A percentile compares a stretch with the other conserved stretches of the same genome.
Evolutionary conservation across 2,888 invertebrate genomes (phyloP).

Genomic region (Taenaris catops): DNA sequence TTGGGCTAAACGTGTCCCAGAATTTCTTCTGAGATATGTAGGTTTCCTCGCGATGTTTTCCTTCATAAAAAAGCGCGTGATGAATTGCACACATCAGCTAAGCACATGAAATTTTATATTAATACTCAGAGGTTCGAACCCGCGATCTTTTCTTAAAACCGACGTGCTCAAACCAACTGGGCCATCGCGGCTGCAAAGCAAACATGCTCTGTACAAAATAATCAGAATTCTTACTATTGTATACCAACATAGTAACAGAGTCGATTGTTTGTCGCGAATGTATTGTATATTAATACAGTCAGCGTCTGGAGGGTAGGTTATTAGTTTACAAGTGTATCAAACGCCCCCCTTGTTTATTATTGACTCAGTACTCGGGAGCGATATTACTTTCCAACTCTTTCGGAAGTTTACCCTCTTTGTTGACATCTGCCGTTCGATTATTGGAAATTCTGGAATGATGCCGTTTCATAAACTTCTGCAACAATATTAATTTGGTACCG

Average conservation of each 20-base stretch:
- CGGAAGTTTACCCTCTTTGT: slow-evolving; percentile 74
- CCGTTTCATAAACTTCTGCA: slow-evolving; percentile 49
- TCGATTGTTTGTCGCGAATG: slow-evolving; percentile 10
- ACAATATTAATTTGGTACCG: slow-evolving; percentile 30
- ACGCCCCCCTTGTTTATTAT: slow-evolving; percentile 72
- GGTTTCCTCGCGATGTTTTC: too few species aligned
- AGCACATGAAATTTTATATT: too few species aligned
- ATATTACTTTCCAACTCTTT: slow-evolving; percentile 76
- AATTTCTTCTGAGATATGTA: too few species aligned
- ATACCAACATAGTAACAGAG: slow-evolving; percentile 6
- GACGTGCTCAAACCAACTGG: too few species aligned
- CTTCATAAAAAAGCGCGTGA: too few species aligned
- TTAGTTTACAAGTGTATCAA: slow-evolving; percentile 80
- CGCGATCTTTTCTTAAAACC: too few species aligned
- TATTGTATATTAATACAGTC: slow-evolving; percentile 62
- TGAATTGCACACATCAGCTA: too few species aligned
- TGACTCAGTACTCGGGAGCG: slow-evolving; percentile 55
- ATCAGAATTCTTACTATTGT: slow-evolving; percentile 3
- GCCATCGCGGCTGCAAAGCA: too few species aligned
- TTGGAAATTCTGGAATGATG: slow-evolving; percentile 53
- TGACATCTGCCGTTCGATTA: slow-evolving; percentile 72
- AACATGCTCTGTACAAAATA: neutral
- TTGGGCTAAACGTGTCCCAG: too few species aligned
- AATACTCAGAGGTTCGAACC: too few species aligned
- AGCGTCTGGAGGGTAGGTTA: slow-evolving; percentile 54